phyloP scores from a whole-genome alignment of 2,888 invertebrate genomes.

The Troglohyphantes excavatus region DNA sequence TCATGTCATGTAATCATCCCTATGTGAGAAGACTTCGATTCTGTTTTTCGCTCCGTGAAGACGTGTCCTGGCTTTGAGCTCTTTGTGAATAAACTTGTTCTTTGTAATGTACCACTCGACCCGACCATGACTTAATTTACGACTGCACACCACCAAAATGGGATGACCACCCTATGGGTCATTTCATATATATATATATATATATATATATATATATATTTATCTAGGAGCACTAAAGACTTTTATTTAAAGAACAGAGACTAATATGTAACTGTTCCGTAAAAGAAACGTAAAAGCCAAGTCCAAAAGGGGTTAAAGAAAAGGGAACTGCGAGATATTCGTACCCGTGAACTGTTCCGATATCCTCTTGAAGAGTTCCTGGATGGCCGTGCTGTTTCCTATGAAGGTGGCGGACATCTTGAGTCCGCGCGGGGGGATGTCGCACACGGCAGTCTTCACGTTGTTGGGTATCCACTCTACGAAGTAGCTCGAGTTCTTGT shows the following conservation, averaged over 20 bases:
- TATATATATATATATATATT: background rate
- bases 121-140: no score
- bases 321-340: background rate
- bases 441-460: conserved; percentile 85
- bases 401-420: conserved; percentile 85
- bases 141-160: no score
- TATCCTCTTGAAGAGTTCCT: conserved; percentile 84
- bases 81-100: no score
- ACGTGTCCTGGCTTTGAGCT: no score
- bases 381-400: conserved; percentile 84
- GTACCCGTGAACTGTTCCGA: conserved; percentile 83
- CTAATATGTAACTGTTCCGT: background rate
- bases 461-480: conserved; percentile 84
- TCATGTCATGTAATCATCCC: no score
- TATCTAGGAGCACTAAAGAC: background rate
- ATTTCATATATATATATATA: background rate
- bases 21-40: no score
- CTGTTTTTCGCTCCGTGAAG: no score
- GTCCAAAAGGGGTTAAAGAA: background rate
- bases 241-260: background rate
- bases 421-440: conserved; percentile 85
- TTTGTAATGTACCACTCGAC: no score
- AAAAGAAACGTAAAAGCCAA: background rate
- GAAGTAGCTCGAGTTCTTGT: conserved; percentile 85
- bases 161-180: no score